phyloP scores from a whole-genome alignment of 35 echinoderm and acorn worm genomes.

The Ophioderma brevispina region DNA sequence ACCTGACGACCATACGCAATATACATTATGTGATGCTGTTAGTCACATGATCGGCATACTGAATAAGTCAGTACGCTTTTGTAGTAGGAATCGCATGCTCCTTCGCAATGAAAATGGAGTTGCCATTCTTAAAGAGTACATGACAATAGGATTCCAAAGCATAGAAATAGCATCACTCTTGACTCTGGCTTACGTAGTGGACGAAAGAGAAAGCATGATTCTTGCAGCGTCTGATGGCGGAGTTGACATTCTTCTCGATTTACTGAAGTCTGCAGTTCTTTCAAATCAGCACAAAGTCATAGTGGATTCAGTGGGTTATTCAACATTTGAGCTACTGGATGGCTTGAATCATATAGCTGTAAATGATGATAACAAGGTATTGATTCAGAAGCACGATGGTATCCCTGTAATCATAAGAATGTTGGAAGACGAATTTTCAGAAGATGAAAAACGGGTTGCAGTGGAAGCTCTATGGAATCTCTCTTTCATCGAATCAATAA shows the following conservation, averaged over 20 bases:
- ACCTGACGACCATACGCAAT: too few relatives aligned
- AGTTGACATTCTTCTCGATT: not conserved
- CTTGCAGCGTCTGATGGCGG: not conserved
- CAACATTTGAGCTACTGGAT: not conserved
- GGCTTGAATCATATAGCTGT: not conserved
- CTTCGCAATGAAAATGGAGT: not conserved
- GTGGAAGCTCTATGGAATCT: not conserved
- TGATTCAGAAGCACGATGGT: not conserved
- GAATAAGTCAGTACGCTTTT: not conserved
- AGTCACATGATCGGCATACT: not conserved
- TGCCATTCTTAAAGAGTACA: not conserved
- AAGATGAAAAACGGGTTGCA: not conserved
- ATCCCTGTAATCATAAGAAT: not conserved
- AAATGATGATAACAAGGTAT: not conserved
- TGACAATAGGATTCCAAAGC: not conserved
- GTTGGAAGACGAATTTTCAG: not conserved
- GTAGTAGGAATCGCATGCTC: not conserved
- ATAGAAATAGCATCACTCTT: not conserved
- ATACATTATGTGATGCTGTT: too few relatives aligned
- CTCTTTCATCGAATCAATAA: not conserved
- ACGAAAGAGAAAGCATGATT: not conserved
- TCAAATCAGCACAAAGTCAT: not conserved
- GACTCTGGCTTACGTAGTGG: not conserved
- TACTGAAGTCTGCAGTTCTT: not conserved
- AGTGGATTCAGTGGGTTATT: not conserved